Conservation (phyloP, 53 echinoderm and acorn worm species). For the Hippasteria phrygiana region DNA sequence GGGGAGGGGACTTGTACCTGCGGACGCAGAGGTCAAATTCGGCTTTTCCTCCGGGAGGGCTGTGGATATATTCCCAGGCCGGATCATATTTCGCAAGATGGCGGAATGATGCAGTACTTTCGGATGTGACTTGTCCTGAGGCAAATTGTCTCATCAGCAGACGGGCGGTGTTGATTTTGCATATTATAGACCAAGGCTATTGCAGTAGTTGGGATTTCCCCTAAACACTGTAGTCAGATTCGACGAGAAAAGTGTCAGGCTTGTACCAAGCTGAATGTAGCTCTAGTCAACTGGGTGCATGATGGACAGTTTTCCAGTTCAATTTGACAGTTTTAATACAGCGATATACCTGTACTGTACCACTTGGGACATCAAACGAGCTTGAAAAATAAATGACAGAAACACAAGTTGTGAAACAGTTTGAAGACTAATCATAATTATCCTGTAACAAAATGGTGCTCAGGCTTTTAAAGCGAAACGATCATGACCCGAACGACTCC, state of each 20-base stretch:
- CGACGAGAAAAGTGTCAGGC: background rate
- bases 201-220: background rate
- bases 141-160: background rate
- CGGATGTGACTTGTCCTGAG: conserved; percentile 7
- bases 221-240: background rate
- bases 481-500: too few relatives aligned
- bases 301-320: too few relatives aligned
- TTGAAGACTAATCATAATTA: too few relatives aligned
- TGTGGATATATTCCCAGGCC: conserved; percentile 24
- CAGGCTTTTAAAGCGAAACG: too few relatives aligned
- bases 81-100: conserved; percentile 7
- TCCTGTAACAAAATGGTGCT: too few relatives aligned
- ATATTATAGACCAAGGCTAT: background rate
- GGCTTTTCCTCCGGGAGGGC: background rate
- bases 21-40: conserved; percentile 16
- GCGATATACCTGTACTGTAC: too few relatives aligned
- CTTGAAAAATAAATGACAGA: too few relatives aligned
- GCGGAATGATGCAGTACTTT: conserved; percentile 22
- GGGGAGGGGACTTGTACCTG: background rate
- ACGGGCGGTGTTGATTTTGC: background rate
- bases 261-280: background rate
- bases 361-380: too few relatives aligned
- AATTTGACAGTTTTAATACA: too few relatives aligned
- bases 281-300: too few relatives aligned
- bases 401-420: too few relatives aligned